A percentile compares a stretch with the other conserved stretches of the same genome.
Conservation (phyloP, 2,113 vertebrate genomes). For the Hippoglossus stenolepis region DNA sequence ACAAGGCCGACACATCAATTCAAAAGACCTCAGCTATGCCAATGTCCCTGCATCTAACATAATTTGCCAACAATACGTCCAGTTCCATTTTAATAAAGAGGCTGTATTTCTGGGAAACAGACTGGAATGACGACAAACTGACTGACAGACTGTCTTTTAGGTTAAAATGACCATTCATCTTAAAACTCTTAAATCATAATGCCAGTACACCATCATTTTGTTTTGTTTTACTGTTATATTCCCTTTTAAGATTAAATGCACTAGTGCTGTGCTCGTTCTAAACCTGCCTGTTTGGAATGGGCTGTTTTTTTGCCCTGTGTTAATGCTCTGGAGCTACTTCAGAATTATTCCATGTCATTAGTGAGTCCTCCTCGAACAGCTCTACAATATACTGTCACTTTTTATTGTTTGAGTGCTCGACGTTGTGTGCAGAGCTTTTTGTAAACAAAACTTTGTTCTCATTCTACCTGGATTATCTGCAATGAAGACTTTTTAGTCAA, state of each 20-base stretch:
- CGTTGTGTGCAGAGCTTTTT: too few species aligned
- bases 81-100: slow-evolving; percentile 29
- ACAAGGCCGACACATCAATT: slow-evolving; percentile 15
- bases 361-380: too few species aligned
- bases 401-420: too few species aligned
- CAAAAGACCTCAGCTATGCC: background rate
- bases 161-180: slow-evolving; percentile 8
- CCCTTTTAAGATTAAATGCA: background rate
- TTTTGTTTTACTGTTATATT: background rate
- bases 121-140: background rate
- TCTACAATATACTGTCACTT: too few species aligned
- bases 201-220: background rate
- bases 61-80: slow-evolving; percentile 31
- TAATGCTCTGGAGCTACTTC: too few species aligned
- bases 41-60: too few species aligned
- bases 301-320: too few species aligned
- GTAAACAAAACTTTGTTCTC: too few species aligned
- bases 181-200: background rate
- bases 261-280: too few species aligned
- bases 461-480: too few species aligned
- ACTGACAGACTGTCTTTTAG: background rate
- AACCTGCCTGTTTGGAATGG: too few species aligned
- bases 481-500: background rate
- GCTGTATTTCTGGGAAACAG: background rate
- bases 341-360: too few species aligned